Evolutionary conservation across 1,140 invertebrate genomes (phyloP), one percentile per base, ranked within the genome.

Genomic region (Probaryconus sp.): DNA sequence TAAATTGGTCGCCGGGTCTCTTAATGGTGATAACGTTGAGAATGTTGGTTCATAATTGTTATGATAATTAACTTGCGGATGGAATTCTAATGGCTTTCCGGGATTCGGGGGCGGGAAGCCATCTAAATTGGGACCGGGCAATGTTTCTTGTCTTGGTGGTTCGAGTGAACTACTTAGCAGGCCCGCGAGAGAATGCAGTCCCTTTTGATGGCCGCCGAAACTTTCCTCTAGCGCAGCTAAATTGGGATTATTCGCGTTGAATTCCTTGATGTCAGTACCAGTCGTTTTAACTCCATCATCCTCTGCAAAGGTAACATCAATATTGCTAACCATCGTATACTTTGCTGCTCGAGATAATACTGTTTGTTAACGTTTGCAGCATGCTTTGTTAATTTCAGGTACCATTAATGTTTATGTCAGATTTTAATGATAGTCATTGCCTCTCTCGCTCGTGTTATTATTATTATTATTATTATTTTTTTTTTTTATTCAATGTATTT

Each of bases 281-380:
- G 70, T 50, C 11, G 51, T 40, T 43, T 74, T 58, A 5, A 70
- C 53, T 26, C 47, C 67, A 3, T 72, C 70, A 48, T 76, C 55
- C 58, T 82, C 84, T 87, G 80, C 79, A 85, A 85, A 86, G 65
- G 83, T 83, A 67, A 53, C 10, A 73, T 55, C 7, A 11, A 45
- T 65, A 60, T 53, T 28, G 37, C 60, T 35, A 53, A 47, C 3
- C 11, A 21, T 35, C 38, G 20, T 7, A 38, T 20, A 31, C 24
- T 20, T 30, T 26, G 28, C 33, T 14, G 16, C 5, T 30, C 7
- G 2, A 31, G 24, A 7, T 2, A 1, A 14, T n/a, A 18, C n/a
- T 14, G 10, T 10, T 45, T 56, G 30, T 51, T 68, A 58, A 64
- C 35, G 35, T n/a, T 72, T 50, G 24, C 2, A 58, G 18, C 48